phyloP scores from a whole-genome alignment of 2,797 vertebrate genomes.

The Eospalax fontanierii region DNA sequence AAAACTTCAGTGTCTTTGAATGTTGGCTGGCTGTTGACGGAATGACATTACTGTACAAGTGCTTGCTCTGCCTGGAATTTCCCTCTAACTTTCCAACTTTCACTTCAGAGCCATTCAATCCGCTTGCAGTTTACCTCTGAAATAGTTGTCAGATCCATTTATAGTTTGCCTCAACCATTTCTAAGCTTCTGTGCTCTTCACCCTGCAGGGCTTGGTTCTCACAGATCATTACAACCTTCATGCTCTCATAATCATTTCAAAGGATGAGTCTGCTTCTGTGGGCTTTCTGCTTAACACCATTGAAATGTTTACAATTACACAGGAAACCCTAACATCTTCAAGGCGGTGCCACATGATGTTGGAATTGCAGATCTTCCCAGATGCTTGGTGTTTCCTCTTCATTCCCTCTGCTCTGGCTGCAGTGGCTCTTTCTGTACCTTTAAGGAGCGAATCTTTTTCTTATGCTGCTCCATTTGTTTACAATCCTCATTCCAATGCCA shows the following conservation, averaged over 20 bases:
- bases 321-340: not conserved
- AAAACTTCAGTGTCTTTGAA: not conserved
- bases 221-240: not conserved
- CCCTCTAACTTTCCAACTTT: not conserved
- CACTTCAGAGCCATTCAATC: not conserved
- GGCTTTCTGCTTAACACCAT: not conserved
- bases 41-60: not conserved
- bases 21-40: not conserved
- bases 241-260: not conserved
- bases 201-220: not conserved
- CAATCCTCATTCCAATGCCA: not conserved
- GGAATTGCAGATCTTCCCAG: not conserved
- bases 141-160: not conserved
- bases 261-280: not conserved
- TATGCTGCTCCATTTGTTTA: not conserved
- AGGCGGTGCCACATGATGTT: accelerated
- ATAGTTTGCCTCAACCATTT: not conserved
- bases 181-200: not conserved
- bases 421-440: not conserved
- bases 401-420: not conserved
- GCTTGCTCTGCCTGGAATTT: not conserved
- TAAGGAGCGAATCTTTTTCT: not conserved
- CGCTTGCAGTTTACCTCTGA: not conserved
- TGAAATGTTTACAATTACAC: not conserved
- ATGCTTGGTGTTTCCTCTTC: accelerated